Evolutionary conservation across 2,113 vertebrate genomes (phyloP).

Genomic region (Monopterus albus): DNA sequence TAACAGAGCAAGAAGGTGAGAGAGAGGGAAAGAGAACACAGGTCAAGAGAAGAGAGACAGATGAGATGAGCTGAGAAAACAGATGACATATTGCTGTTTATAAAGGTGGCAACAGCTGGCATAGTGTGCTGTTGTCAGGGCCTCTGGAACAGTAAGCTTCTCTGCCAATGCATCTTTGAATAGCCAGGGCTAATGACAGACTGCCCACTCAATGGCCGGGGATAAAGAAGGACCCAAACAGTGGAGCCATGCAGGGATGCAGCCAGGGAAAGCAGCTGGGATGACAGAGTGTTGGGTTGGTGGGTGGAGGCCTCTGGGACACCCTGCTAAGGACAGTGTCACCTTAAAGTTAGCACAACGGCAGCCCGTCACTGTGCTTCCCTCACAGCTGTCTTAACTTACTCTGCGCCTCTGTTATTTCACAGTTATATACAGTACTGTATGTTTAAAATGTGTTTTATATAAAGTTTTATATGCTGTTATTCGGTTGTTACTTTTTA

Average conservation of each 20-base stretch:
- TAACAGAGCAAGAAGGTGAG: too few species aligned
- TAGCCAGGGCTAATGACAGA: constrained; percentile 55
- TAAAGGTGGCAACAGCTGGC: constrained; percentile 70
- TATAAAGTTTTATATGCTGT: too few species aligned
- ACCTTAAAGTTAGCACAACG: constrained; percentile 61
- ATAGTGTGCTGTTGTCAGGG: constrained; percentile 60
- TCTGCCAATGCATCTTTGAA: constrained; percentile 62
- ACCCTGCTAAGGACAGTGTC: constrained; percentile 64
- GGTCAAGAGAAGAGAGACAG: constrained; percentile 25
- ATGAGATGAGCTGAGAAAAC: constrained; percentile 47
- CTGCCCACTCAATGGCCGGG: constrained; percentile 28
- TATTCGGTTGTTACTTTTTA: too few species aligned
- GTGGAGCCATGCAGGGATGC: constrained; percentile 47
- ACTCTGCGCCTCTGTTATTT: neutral
- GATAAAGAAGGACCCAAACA: constrained; percentile 65
- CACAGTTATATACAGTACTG: neutral
- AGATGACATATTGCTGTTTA: constrained; percentile 61
- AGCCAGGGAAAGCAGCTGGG: constrained; percentile 38
- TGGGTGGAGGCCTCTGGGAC: constrained; percentile 50
- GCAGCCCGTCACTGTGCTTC: constrained; percentile 24
- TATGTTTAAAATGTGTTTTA: too few species aligned
- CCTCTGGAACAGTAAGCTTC: constrained; percentile 49
- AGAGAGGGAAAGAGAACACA: constrained; percentile 31
- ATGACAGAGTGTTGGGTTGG: constrained; percentile 20
- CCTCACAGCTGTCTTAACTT: constrained; percentile 32